Evolutionary conservation across 2,113 vertebrate genomes (phyloP).

Genomic region (Bufo bufo): DNA sequence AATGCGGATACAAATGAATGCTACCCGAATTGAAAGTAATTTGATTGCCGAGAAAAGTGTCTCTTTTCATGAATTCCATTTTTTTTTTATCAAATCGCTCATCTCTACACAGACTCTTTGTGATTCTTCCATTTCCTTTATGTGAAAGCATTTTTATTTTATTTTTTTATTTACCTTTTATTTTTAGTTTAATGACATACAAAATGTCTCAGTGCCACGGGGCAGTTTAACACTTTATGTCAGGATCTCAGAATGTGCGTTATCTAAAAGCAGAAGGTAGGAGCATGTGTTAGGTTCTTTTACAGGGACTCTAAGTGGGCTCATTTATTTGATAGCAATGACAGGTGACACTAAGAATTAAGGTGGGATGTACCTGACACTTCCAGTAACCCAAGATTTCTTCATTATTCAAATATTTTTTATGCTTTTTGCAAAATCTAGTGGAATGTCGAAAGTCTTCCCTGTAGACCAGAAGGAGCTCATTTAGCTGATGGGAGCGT

Average conservation of each 20-base stretch:
- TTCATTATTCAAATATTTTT: constrained; percentile 37
- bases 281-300: constrained; percentile 44
- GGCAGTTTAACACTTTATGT: constrained; percentile 16
- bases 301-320: background rate
- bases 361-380: constrained; percentile 39
- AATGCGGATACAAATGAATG: too few relatives aligned
- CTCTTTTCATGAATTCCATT: too few relatives aligned
- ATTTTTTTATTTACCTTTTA: background rate
- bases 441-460: background rate
- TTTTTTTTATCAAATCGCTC: too few relatives aligned
- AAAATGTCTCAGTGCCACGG: constrained; percentile 9
- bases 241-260: background rate
- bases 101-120: too few relatives aligned
- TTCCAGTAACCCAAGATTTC: constrained; percentile 34
- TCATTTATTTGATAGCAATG: constrained; percentile 24
- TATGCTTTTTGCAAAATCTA: constrained; percentile 23
- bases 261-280: constrained; percentile 33
- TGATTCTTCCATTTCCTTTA: background rate
- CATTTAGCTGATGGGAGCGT: background rate
- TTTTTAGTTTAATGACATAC: background rate
- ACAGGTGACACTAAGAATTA: constrained; percentile 38
- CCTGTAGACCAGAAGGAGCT: background rate
- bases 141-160: background rate
- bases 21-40: too few relatives aligned
- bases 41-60: too few relatives aligned